Percentiles rank a stretch among this genome's conserved stretches.
Conservation (phyloP, 2,888 invertebrate species). For the Tyria jacobaeae region DNA sequence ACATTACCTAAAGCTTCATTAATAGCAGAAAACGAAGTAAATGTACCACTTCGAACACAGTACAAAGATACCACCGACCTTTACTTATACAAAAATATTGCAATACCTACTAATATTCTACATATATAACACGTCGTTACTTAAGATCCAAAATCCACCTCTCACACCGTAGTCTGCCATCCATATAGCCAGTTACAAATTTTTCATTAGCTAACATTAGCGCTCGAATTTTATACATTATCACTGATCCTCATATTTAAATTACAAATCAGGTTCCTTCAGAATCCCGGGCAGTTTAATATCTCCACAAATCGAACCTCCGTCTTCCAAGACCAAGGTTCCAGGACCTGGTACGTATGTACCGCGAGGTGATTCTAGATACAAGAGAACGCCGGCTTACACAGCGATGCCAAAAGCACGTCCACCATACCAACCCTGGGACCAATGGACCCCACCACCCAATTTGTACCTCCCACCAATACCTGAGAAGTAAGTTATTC, state of each 20-base stretch:
- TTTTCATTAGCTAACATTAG: no score
- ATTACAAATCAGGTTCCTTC: conserved; percentile 48
- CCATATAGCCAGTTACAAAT: neutral
- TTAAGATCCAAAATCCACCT: no score
- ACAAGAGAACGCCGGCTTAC: conserved; percentile 67
- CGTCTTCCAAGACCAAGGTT: conserved; percentile 42
- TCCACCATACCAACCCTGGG: conserved; percentile 64
- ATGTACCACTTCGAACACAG: no score
- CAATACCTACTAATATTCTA: no score
- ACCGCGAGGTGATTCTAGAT: conserved; percentile 42
- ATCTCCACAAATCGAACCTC: conserved; percentile 52
- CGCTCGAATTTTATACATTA: no score
- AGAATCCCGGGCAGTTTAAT: conserved; percentile 66
- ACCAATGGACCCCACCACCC: conserved; percentile 76
- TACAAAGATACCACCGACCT: no score
- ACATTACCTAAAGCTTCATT: no score
- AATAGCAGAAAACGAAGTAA: no score
- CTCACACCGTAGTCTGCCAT: no score
- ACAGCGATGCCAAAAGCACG: conserved; percentile 58
- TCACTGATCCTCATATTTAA: neutral
- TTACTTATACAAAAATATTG: no score
- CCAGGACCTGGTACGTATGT: conserved; percentile 70
- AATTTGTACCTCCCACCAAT: conserved; percentile 75
- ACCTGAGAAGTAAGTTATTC: conserved; percentile 55
- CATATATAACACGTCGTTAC: no score